Evolutionary conservation across 2,113 vertebrate species (phyloP).

Genomic region (Garra rufa): DNA sequence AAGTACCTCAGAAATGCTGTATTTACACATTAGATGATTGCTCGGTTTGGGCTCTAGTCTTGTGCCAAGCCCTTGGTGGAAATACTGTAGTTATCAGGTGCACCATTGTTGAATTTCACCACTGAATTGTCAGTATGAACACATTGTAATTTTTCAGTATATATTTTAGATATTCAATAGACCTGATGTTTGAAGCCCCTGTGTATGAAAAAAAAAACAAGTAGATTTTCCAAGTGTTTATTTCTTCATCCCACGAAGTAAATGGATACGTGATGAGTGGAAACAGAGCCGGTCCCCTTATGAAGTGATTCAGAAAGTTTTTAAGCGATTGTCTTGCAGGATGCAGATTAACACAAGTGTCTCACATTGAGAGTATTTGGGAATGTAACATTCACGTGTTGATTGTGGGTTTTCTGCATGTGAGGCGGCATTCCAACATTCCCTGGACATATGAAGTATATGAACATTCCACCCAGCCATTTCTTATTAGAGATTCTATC

Average conservation of each 20-base stretch:
- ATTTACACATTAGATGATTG: background rate
- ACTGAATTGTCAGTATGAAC: background rate
- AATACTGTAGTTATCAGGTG: background rate
- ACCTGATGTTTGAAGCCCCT: background rate
- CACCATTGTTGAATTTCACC: background rate
- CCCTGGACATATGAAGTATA: background rate
- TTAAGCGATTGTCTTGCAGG: background rate
- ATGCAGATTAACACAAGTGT: slow-evolving; percentile 55
- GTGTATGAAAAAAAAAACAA: background rate
- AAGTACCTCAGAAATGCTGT: slow-evolving; percentile 14
- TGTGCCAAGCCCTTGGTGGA: slow-evolving; percentile 40
- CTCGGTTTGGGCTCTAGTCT: slow-evolving; percentile 18
- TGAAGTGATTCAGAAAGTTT: background rate
- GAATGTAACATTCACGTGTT: slow-evolving; percentile 21
- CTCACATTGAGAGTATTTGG: slow-evolving; percentile 76
- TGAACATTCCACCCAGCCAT: background rate
- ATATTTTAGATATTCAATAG: background rate
- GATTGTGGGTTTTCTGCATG: slow-evolving; percentile 16
- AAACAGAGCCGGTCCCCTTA: slow-evolving; percentile 11
- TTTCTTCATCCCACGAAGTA: background rate
- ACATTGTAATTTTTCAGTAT: background rate
- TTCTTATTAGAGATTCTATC: background rate
- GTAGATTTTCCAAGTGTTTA: background rate
- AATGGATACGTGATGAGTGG: background rate
- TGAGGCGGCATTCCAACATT: slow-evolving; percentile 11